Base-by-base conservation (phyloP, 1,140 invertebrate genomes). In the Portunus trituberculatus region DNA sequence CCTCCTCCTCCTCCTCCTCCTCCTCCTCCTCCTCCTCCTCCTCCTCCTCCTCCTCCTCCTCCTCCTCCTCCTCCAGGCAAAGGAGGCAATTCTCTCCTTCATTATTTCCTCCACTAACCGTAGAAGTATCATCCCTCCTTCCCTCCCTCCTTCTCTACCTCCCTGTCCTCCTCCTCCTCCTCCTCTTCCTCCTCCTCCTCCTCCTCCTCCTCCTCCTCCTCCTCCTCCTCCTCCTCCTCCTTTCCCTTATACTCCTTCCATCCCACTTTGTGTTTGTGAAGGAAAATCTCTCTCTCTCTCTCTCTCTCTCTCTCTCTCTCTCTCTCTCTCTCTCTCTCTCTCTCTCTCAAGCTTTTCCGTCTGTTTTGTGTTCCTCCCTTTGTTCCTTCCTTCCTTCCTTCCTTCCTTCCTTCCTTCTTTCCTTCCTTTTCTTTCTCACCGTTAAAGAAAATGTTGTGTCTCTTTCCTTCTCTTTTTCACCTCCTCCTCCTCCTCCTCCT, bases 11-110 rank as follows among this genome's bases (percentile, higher is more conserved):
- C 29, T 31, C 29, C 16, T 76, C 91, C 28, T 29, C 45, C 46
- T 46, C 88, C 29, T 28, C 48, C 48, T 59, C 90, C 20, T 14
- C n/a, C 29, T 91, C 90, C 31, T 87, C 39, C 84, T 87, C 39
- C 84, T 32, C n/a, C 84, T 32, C 39, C 84, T 87, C 76, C 91
- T 92, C 59, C 76, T 48, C 32, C 67, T 83, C 59, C 83, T 31
- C 46, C 39, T 14, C 39, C 32, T 39, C 32, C 67, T 76, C 20
- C 67, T 7, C 25, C 67, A 20, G 6, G 20, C 67, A 76, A 59
- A 76, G 67, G 67, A 76, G 67, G 67, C 20, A 76, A 76, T 76
- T 76, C 67, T 76, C 67, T 59, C 39, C 84, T 87, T 39, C 39
- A 87, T 46, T 39, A 87, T 39, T 46, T 28, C 31, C 28, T 46